Conservation (phyloP, 1,140 invertebrate species). For the Drosophila eugracilis region DNA sequence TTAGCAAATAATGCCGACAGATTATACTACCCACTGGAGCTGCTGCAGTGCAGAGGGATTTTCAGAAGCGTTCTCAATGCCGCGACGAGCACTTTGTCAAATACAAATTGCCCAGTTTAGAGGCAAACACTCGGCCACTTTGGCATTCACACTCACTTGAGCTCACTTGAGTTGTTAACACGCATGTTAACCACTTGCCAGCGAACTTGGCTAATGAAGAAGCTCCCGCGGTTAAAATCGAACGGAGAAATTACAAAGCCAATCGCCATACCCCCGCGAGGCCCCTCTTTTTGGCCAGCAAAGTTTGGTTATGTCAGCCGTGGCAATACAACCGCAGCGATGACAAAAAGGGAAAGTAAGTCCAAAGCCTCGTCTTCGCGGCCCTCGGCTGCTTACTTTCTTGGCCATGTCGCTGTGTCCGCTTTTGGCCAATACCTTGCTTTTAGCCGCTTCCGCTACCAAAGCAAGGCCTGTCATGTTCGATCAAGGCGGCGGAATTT, state of each 20-base stretch:
- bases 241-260: slow-evolving; percentile 62
- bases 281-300: background rate
- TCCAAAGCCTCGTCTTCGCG: slow-evolving; percentile 65
- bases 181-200: slow-evolving; percentile 63
- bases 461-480: slow-evolving; percentile 36
- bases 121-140: slow-evolving; percentile 26
- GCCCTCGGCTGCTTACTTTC: slow-evolving; percentile 62
- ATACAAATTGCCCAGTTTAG: slow-evolving; percentile 47
- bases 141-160: slow-evolving; percentile 44
- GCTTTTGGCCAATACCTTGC: slow-evolving; percentile 48
- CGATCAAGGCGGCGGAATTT: slow-evolving; percentile 47
- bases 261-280: slow-evolving; percentile 30
- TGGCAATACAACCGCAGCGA: slow-evolving; percentile 37
- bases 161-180: slow-evolving; percentile 56
- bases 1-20: slow-evolving; percentile 25
- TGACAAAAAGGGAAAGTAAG: slow-evolving; percentile 80
- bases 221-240: slow-evolving; percentile 40
- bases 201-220: slow-evolving; percentile 38
- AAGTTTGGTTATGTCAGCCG: slow-evolving; percentile 70
- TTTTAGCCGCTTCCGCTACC: slow-evolving; percentile 53
- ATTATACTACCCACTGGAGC: slow-evolving; percentile 18
- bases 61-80: slow-evolving; percentile 59
- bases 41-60: background rate
- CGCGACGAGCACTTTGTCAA: slow-evolving; percentile 34
- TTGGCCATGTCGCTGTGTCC: slow-evolving; percentile 42